phyloP scores from a whole-genome alignment of 2,888 invertebrate genomes.

The Drosophila longiperda region DNA sequence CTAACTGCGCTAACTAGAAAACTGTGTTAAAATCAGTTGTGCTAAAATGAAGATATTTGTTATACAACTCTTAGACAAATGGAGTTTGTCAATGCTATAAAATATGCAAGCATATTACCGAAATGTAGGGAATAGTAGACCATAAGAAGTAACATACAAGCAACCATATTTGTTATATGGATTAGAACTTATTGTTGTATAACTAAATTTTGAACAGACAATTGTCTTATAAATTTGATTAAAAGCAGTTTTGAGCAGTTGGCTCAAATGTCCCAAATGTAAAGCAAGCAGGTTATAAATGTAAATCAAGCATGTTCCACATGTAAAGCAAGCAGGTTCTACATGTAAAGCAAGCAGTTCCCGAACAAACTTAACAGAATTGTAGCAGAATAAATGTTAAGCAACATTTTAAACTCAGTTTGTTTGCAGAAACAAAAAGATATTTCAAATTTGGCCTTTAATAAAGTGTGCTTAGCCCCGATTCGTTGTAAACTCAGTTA shows the following conservation, averaged over 20 bases:
- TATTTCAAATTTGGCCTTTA: neutral
- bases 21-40: too few species aligned
- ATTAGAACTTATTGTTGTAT: constrained; percentile 15
- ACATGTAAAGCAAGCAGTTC: neutral
- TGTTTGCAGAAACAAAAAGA: neutral
- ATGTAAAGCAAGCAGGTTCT: neutral
- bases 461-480: neutral
- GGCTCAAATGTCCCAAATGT: neutral
- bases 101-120: neutral
- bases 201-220: neutral
- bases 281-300: neutral
- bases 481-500: neutral
- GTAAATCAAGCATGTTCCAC: neutral
- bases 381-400: neutral
- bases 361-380: neutral
- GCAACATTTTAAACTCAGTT: neutral
- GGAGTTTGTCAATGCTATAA: neutral
- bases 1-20: neutral
- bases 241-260: neutral
- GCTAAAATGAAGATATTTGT: neutral
- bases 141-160: neutral
- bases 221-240: neutral
- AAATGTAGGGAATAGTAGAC: neutral
- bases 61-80: neutral
- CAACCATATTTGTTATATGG: neutral